A percentile compares a stretch with the other conserved stretches of the same genome.
Evolutionary conservation across 2,113 vertebrate species (phyloP).

Genomic region (Hippocampus guttulatus): DNA sequence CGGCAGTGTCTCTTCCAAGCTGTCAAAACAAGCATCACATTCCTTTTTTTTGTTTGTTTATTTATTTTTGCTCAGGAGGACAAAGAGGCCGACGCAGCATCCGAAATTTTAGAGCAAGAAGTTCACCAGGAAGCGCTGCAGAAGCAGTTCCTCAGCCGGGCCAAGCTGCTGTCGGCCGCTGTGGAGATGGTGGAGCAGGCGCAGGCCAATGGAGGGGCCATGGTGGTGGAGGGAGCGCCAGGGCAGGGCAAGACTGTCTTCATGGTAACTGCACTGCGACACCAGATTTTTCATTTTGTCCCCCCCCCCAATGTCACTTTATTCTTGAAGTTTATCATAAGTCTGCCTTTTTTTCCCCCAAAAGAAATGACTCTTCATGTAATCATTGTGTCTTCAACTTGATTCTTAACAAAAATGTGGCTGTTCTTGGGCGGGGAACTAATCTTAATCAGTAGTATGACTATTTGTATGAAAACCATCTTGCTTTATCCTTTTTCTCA

Average conservation of each 20-base stretch:
- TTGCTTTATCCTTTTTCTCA: too few species aligned
- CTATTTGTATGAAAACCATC: too few species aligned
- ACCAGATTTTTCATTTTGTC: neutral
- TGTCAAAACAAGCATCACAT: neutral
- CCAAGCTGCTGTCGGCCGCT: slow-evolving; percentile 56
- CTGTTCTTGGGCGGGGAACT: too few species aligned
- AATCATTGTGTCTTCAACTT: neutral
- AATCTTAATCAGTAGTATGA: too few species aligned
- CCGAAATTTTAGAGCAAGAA: slow-evolving; percentile 64
- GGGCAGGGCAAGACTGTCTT: slow-evolving; percentile 85
- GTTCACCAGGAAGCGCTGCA: slow-evolving; percentile 70
- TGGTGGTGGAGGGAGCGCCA: slow-evolving; percentile 70
- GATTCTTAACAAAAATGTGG: too few species aligned
- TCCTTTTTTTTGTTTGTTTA: neutral
- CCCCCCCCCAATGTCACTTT: too few species aligned
- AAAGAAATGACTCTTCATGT: too few species aligned
- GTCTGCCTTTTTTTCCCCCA: too few species aligned
- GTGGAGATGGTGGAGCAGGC: slow-evolving; percentile 52
- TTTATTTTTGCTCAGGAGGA: slow-evolving; percentile 34
- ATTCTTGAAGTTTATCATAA: too few species aligned
- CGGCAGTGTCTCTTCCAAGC: neutral
- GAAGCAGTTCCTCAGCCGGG: slow-evolving; percentile 67
- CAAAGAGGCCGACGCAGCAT: slow-evolving; percentile 29
- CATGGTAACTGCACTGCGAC: slow-evolving; percentile 42
- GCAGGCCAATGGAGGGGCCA: slow-evolving; percentile 64